Evolutionary conservation across 1,140 invertebrate genomes (phyloP), one percentile per base, ranked within the genome.

Genomic region (Platorchestia sp.): DNA sequence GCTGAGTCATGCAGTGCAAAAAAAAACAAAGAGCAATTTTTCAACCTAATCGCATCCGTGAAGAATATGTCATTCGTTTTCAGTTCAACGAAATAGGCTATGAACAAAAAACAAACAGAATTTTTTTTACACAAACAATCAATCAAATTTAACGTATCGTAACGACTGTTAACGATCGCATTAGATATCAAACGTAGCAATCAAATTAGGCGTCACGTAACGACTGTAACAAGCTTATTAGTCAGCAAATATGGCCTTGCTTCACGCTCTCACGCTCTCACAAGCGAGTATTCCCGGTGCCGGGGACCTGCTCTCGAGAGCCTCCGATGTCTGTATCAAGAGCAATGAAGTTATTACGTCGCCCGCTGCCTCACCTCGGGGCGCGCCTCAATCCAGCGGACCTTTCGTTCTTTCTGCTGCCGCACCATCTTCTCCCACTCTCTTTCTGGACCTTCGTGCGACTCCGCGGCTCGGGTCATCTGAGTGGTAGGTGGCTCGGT

Each of bases 291-390:
- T 19, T 19, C 19, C 47, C 47, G 47, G 19, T 51, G 47, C 44
- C 27, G 45, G n/a, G 22, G 87, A 89, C 87, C 41, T 14, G 10
- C 3, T 36, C 53, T 93, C 43, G n/a, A 42, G 36, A 93, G 91
- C 43, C 91, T 93, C 91, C 45, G 45, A 93, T 93, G 91, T 93
- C 91, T 93, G 91, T 93, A 93, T 93, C 91, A 93, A 90, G 43
- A 45, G 91, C 91, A 47, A 93, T 93, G 91, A 93, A 93, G 91
- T 45, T 93, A 93, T 93, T 93, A 93, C 16, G 91, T 45, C 44
- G 87, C 43, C 10, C 22, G 43, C 45, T 93, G 43, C 91, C 91
- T 19, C 91, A 16, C 43, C 45, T 45, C 45, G 27, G 45, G 91
- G 91, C 45, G 19, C 91, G 91, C 45, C 87, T 36, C 14, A 75